phyloP scores from a whole-genome alignment of 2,797 vertebrate genomes.

The Lemur catta region DNA sequence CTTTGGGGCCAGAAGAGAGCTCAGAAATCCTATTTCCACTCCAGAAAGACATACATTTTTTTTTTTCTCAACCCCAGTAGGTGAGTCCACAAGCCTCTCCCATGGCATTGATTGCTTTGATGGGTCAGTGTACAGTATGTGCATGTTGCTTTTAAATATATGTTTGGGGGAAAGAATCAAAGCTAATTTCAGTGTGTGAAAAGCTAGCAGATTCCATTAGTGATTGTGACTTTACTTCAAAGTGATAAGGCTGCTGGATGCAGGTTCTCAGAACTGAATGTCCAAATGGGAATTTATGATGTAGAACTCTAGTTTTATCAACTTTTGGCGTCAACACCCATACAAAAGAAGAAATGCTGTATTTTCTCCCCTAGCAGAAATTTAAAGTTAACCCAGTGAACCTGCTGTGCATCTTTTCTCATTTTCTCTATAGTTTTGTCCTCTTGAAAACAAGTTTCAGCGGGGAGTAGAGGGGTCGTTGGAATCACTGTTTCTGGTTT shows the following conservation, averaged over 20 bases:
- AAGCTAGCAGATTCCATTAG: constrained; percentile 87
- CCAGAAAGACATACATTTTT: constrained; percentile 68
- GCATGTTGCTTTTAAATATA: constrained; percentile 84
- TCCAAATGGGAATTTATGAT: constrained; percentile 86
- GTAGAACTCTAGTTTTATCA: constrained; percentile 85
- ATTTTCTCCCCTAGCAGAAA: constrained; percentile 55
- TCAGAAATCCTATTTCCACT: constrained; percentile 75
- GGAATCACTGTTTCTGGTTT: constrained; percentile 80
- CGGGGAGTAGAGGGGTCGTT: constrained; percentile 74
- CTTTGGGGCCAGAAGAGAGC: constrained; percentile 70
- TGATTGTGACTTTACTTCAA: constrained; percentile 85
- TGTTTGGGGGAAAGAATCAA: constrained; percentile 85
- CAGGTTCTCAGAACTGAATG: constrained; percentile 83
- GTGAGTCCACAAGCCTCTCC: constrained; percentile 74
- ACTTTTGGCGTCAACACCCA: constrained; percentile 71
- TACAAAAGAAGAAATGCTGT: neutral
- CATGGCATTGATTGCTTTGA: constrained; percentile 79
- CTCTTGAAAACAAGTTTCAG: constrained; percentile 81
- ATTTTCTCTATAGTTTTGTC: constrained; percentile 83
- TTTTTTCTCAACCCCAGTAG: constrained; percentile 72
- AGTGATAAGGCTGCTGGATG: constrained; percentile 83
- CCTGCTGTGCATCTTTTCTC: constrained; percentile 74
- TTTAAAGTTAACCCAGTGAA: constrained; percentile 76
- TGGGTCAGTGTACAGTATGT: constrained; percentile 79
- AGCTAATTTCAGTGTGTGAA: constrained; percentile 87